Evolutionary conservation across 2,113 vertebrate species (phyloP).

Genomic region (Onychorhynchus coronatus): DNA sequence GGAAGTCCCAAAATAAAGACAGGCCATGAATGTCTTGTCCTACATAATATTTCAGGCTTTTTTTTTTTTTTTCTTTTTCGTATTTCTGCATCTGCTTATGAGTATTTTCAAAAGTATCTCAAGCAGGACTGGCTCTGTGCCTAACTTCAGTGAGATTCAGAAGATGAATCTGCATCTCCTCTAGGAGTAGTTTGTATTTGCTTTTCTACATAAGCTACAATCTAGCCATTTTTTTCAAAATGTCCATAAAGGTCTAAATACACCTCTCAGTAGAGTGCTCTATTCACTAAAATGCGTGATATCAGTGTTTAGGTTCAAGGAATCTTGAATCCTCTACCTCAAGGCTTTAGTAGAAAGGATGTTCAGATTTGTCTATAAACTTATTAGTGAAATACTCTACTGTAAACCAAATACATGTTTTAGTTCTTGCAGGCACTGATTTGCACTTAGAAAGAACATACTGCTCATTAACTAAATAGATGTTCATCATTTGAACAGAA

Average conservation of each 20-base stretch:
- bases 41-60: constrained; percentile 12
- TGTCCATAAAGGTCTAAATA: background rate
- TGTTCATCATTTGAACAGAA: background rate
- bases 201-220: background rate
- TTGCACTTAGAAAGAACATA: background rate
- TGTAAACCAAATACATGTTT: background rate
- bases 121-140: background rate
- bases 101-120: background rate
- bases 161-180: background rate
- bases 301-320: background rate
- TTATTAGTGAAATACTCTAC: background rate
- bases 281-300: background rate
- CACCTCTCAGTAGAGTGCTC: background rate
- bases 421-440: background rate
- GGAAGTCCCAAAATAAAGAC: background rate
- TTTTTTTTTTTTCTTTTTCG: background rate
- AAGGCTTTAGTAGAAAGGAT: background rate
- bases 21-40: background rate
- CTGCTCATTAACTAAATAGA: background rate
- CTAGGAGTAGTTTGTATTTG: background rate
- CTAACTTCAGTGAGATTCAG: background rate
- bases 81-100: constrained; percentile 1
- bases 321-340: background rate
- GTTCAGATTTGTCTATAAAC: background rate
- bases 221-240: background rate